Evolutionary conservation across 2,797 vertebrate species (phyloP).

Genomic region (Miopithecus talapoin): DNA sequence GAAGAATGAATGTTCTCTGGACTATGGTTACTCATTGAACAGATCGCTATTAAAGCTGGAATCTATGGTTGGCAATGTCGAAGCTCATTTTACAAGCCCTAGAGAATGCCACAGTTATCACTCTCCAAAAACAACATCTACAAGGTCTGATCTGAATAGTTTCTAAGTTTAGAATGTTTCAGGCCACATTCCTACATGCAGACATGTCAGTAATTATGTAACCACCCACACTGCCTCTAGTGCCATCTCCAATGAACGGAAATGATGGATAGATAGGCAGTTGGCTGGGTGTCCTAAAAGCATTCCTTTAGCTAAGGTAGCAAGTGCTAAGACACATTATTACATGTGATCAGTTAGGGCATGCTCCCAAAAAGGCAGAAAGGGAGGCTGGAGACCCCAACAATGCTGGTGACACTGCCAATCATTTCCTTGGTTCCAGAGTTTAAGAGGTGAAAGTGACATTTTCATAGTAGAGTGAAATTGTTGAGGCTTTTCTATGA

Average conservation of each 20-base stretch:
- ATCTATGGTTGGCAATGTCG: constrained; percentile 53
- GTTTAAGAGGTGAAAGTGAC: not conserved
- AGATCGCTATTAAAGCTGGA: constrained; percentile 50
- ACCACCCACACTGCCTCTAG: constrained; percentile 53
- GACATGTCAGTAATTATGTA: constrained; percentile 31
- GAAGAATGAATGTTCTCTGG: constrained; percentile 31
- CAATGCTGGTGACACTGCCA: not conserved
- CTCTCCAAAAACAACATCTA: constrained; percentile 52
- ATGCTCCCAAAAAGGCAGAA: not conserved
- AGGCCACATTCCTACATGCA: constrained; percentile 45
- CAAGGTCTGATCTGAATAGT: constrained; percentile 23
- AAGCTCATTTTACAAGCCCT: constrained; percentile 60
- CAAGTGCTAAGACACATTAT: not conserved
- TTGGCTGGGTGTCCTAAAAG: not conserved
- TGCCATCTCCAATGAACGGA: not conserved
- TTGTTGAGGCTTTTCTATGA: not conserved
- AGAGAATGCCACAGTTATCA: constrained; percentile 61
- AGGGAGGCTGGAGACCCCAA: not conserved
- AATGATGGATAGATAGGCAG: not conserved
- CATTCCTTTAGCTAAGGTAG: not conserved
- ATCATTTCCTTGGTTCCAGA: constrained; percentile 16
- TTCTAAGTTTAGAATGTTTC: constrained; percentile 68
- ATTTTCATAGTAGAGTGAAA: not conserved
- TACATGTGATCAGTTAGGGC: not conserved
- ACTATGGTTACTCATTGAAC: constrained; percentile 30